Evolutionary conservation across 2,113 vertebrate genomes (phyloP).

Genomic region (Notothenia coriiceps): DNA sequence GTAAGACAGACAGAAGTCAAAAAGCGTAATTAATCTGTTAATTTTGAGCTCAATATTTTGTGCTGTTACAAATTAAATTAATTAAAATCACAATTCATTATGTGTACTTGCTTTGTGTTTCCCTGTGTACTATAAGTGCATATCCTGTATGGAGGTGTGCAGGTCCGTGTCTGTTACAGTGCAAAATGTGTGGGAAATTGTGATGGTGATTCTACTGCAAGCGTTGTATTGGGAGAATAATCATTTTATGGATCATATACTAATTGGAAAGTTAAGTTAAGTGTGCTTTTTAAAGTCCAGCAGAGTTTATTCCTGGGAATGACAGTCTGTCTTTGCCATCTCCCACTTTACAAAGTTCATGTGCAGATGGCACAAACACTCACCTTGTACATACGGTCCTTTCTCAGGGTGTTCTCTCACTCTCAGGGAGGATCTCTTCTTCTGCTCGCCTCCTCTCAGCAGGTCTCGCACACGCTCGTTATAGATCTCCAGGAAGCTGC

Average conservation of each 20-base stretch:
- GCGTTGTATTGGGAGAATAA: background rate
- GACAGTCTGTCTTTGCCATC: background rate
- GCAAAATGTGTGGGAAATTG: too few species aligned
- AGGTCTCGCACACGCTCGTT: conserved; percentile 96
- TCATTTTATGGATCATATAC: background rate
- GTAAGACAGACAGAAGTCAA: background rate
- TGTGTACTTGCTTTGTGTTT: background rate
- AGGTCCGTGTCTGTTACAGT: too few species aligned
- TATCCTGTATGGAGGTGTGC: too few species aligned
- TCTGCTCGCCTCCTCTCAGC: conserved; percentile 85
- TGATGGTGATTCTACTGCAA: too few species aligned
- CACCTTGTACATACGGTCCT: conserved; percentile 97
- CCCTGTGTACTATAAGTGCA: too few species aligned
- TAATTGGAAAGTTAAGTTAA: background rate
- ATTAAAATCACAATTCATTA: conserved; percentile 10
- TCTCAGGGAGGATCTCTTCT: conserved; percentile 87
- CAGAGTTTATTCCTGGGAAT: background rate
- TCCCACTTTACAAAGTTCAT: background rate
- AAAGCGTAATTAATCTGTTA: background rate
- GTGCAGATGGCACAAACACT: conserved; percentile 32
- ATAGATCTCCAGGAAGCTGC: conserved; percentile 98
- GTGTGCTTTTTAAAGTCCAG: background rate
- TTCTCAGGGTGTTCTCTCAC: conserved; percentile 90
- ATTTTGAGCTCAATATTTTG: conserved; percentile 16
- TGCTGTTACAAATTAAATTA: conserved; percentile 9